Base-by-base conservation (phyloP, 2,113 vertebrate species). In the Sisor rabdophorus region DNA sequence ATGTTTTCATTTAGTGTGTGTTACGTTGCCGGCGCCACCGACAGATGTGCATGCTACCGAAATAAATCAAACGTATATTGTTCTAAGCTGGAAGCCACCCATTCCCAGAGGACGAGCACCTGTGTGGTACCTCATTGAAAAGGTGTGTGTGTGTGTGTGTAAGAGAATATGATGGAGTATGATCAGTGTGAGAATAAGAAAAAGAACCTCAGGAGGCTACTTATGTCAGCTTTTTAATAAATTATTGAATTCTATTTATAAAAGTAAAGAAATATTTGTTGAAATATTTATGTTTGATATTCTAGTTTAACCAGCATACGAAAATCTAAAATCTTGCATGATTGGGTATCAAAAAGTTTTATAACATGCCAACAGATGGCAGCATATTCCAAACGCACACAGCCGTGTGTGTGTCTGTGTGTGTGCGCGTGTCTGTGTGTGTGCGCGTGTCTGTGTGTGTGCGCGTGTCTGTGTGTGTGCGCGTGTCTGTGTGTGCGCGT, bases 31-130 rank as follows among this genome's bases (percentile, higher is more conserved):
- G 17, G 90, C 89, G 3, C 90, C 91, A 77, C 97, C 97, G 82
- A 94, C 92, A 47, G 92, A 95, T 1, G 93, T 99, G 75, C 95
- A 98, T 2, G 94, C 92, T 50, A 92, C 94, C 0, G 97, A 99
- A 91, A 85, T 95, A 90, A 95, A 89, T 89, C 93, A 89, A 86
- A 94, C 93, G 0, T 98, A 95, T 15, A 88, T 99, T 9, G 96
- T 98, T 60, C 92, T 99, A 87, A 98, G 96, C 92, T 99, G 97
- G 97, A 94, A 90, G 24, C 95, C 97, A 44, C 95, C 97, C 47
- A 88, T 84, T 78, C 95, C 93, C 16, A 93, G 94, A 0, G 96
- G 96, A 89, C 93, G 87, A 81, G 93, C 94, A 56, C 91, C 95
- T 17, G 83, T 96, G 76, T 93, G 89, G 58, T 99, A 98, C 87